phyloP scores from a whole-genome alignment of 2,888 invertebrate species.

The Gryllus longicercus region DNA sequence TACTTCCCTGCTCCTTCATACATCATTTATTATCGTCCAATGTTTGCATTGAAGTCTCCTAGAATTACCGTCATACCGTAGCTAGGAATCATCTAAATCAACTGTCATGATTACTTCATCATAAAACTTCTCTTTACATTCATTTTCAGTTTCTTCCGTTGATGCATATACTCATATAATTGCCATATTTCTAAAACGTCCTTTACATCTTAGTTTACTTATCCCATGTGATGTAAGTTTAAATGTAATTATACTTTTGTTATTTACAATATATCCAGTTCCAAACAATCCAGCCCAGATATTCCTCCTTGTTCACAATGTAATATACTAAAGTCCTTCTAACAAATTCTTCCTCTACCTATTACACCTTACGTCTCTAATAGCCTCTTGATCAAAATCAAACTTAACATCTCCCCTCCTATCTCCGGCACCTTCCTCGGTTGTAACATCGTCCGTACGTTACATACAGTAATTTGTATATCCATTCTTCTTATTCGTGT shows the following conservation, averaged over 20 bases:
- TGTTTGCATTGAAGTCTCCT: neutral
- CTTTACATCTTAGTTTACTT: neutral
- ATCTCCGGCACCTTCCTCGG: neutral
- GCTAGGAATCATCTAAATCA: neutral
- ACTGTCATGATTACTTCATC: neutral
- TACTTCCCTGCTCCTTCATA: too few relatives aligned
- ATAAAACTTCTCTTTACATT: neutral
- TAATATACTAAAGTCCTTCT: neutral
- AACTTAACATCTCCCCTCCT: neutral
- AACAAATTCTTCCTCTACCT: neutral
- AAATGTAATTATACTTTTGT: neutral
- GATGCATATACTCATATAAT: neutral
- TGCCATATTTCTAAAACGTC: neutral
- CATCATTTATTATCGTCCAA: neutral
- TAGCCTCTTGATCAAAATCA: neutral
- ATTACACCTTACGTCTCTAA: neutral
- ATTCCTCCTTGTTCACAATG: neutral
- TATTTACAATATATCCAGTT: neutral
- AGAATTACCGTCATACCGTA: neutral
- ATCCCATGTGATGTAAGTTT: neutral
- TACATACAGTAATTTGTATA: neutral
- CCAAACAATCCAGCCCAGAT: neutral
- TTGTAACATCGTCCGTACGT: neutral
- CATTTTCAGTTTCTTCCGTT: neutral
- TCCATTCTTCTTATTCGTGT: neutral